These are phyloP conservation scores for Micronisus gabar DNA, from an alignment of 2,113 vertebrate species.

Conservation along the genomic window DNA sequence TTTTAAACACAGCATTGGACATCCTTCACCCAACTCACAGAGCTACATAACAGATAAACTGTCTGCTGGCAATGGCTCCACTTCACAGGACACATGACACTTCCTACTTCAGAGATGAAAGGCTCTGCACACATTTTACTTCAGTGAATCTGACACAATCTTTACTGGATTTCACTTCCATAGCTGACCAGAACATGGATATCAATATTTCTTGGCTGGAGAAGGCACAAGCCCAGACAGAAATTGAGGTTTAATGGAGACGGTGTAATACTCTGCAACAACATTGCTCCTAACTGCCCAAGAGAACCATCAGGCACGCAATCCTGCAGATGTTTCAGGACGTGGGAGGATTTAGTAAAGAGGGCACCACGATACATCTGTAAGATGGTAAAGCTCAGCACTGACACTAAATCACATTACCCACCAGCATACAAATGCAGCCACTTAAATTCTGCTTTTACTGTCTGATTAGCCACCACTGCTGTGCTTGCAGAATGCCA, in stretches of 20 bases:
- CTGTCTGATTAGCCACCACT: neutral
- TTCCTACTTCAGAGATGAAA: neutral
- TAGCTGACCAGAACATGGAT: neutral
- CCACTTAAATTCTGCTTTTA: neutral
- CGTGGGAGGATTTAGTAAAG: too few species aligned
- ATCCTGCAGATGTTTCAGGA: neutral
- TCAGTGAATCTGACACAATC: neutral
- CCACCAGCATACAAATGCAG: neutral
- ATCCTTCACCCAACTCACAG: neutral
- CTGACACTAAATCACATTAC: neutral
- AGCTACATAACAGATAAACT: neutral
- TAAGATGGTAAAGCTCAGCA: neutral
- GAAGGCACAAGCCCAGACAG: neutral
- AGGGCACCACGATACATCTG: neutral
- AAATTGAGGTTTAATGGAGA: neutral
- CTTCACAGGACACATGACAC: neutral
- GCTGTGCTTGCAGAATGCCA: neutral
- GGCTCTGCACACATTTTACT: neutral
- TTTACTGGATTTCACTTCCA: neutral
- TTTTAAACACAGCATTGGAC: neutral
- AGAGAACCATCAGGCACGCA: accelerated
- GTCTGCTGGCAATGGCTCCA: neutral
- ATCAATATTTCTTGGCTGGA: neutral
- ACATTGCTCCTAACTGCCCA: neutral
- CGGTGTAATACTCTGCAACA: too few species aligned